Evolutionary conservation across 1,140 invertebrate genomes (phyloP).

Genomic region (Heterodera carotae): DNA sequence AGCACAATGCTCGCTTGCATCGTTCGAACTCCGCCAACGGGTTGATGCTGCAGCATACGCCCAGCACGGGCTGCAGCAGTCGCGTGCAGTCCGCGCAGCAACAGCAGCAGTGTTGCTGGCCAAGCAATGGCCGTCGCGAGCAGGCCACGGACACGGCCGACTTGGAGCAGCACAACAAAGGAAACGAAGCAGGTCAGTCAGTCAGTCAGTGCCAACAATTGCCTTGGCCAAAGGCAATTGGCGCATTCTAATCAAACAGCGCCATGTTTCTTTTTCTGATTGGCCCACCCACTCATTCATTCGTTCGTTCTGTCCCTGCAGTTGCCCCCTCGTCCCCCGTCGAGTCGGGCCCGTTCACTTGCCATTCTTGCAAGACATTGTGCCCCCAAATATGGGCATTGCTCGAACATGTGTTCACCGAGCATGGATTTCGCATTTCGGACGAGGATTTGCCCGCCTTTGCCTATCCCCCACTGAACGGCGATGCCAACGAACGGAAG

Average conservation of each 20-base stretch:
- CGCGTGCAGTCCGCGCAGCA: conserved; percentile 12
- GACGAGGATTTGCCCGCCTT: conserved; percentile 55
- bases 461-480: conserved; percentile 36
- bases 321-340: not conserved
- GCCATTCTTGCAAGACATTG: conserved; percentile 58
- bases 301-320: not conserved
- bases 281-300: too few species aligned
- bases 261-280: too few species aligned
- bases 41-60: conserved; percentile 2
- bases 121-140: conserved; percentile 16
- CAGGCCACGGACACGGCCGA: conserved; percentile 22
- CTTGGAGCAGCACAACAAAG: conserved; percentile 8
- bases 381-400: conserved; percentile 60
- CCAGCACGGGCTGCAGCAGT: conserved; percentile 4
- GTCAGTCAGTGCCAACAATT: too few species aligned
- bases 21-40: conserved; percentile 18
- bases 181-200: not conserved
- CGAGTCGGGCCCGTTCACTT: conserved; percentile 45
- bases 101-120: conserved; percentile 1
- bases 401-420: conserved; percentile 58
- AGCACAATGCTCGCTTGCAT: conserved; percentile 19
- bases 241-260: not conserved
- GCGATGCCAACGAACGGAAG: conserved; percentile 13
- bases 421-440: conserved; percentile 57
- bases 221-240: too few species aligned